These are phyloP conservation scores for Aspidiotus rigidus DNA, from an alignment of 2,888 invertebrate species.

Conservation along the genomic window DNA sequence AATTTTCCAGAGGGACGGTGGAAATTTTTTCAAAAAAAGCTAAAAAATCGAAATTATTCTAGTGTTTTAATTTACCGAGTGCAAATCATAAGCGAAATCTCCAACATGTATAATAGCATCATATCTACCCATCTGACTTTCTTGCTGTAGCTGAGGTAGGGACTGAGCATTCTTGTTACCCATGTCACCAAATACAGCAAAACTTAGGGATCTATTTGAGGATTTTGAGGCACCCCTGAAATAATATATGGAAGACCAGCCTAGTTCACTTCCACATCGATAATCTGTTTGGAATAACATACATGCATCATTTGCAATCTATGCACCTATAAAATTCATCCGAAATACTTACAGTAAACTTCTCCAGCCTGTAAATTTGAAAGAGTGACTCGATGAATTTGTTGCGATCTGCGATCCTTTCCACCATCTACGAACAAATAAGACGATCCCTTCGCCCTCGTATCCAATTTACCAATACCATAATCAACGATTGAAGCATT, in stretches of 20 bases:
- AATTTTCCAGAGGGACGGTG: too few species aligned
- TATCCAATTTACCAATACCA: constrained; percentile 50
- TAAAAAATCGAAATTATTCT: neutral
- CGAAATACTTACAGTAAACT: constrained; percentile 51
- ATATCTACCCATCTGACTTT: constrained; percentile 67
- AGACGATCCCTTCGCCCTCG: constrained; percentile 49
- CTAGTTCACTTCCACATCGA: constrained; percentile 66
- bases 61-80: constrained; percentile 48
- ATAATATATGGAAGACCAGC: constrained; percentile 73
- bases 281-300: constrained; percentile 50
- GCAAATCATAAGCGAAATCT: constrained; percentile 92
- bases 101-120: constrained; percentile 86
- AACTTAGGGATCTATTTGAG: constrained; percentile 61
- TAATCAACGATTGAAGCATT: constrained; percentile 61
- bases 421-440: constrained; percentile 69
- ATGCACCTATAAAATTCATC: neutral
- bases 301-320: neutral
- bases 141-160: constrained; percentile 70
- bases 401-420: constrained; percentile 53
- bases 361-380: constrained; percentile 52
- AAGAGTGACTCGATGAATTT: constrained; percentile 66
- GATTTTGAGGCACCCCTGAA: constrained; percentile 63
- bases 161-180: constrained; percentile 87
- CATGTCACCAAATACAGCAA: constrained; percentile 90
- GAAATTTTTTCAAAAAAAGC: constrained; percentile 48